Evolutionary conservation across 2,888 invertebrate species (phyloP), one percentile per base, ranked within the genome.

Genomic region (Agrochola circellaris): DNA sequence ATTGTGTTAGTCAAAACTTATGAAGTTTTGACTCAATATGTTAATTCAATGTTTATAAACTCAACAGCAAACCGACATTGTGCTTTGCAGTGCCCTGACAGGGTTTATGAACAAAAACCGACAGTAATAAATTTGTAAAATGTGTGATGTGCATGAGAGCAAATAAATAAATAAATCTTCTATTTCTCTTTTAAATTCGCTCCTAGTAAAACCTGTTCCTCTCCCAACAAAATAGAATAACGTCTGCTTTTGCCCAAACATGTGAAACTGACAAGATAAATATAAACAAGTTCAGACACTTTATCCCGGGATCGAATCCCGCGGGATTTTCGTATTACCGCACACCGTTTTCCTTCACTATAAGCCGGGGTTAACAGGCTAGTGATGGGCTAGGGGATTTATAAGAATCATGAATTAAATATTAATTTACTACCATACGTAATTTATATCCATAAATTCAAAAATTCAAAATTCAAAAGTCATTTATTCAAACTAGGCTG

Each of bases 271-370:
- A 65, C 70, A 77, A 81, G 83, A 85, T 82, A 84, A 85, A 87
- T 81, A 89, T 81, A 83, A 85, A 88, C 79, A 81, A 79, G 73
- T 69, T 81, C 79, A 61, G 68, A 68, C 76, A 77, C 66, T 83
- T 82, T 78, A 81, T 78, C 76, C 73, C 72, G 70, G 69, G 80
- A 80, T 85, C 73, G 66, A 83, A 71, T 83, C 85, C 73, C 77
- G 75, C 51, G 74, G 81, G 89, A 87, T 82, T 81, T 78, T 66
- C 34, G 48, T 66, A 65, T 73, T 80, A 66, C 48, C 23, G 17
- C 66, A 68, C 70, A 62, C 68, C 78, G 73, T 77, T 83, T 73
- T 85, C 76, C 77, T 79, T 72, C 5, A 30, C 34, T 67, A 34
- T 70, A 77, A 70, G 42, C 69, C 9, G 11, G 42, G 72, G 75